Evolutionary conservation across 1,140 invertebrate genomes (phyloP), one percentile per base, ranked within the genome.

Genomic region (Drosophila willistoni): DNA sequence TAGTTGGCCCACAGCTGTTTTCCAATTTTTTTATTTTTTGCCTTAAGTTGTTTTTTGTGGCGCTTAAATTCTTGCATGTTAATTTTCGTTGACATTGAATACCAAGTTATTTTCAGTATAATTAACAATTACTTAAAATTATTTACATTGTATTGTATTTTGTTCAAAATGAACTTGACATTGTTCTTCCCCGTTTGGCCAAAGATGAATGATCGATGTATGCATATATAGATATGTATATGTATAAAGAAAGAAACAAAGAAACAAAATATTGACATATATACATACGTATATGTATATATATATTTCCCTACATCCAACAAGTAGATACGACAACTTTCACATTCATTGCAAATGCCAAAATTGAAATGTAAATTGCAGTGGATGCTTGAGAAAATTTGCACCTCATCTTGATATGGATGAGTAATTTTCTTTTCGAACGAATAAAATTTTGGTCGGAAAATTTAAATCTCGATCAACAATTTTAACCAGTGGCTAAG

Each of bases 41-140:
- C 62, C 7, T 0, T n/a, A 41, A 29, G 10, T 14, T 4, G 19
- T 12, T 39, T 12, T 12, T 10, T 7, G 19, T 33, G 14, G 25
- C 19, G 39, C 17, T 41, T 71, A n/a, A 54, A 25, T 47, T 61
- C 29, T 59, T 57, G 19, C 19, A 9, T 44, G n/a, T 67, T 59
- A 64, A 77, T 68, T 63, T 66, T 47, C 72, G 79, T 71, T 86
- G 75, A 73, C 82, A 86, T 68, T 81, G 57, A 74, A 55, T 56
- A 62, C 22, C 57, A 42, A 65, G 60, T 25, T 56, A 69, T 10
- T 19, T 56, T 42, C 60, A 71, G 69, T 86, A 62, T 79, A 81
- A 82, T 82, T 76, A 68, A 41, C 72, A 56, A 68, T 42, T 59
- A 34, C 9, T 66, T 71, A 81, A 79, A 82, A 71, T 82, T 70